Base-by-base conservation (phyloP, 2,113 vertebrate genomes). In the Oncorhynchus mykiss region DNA sequence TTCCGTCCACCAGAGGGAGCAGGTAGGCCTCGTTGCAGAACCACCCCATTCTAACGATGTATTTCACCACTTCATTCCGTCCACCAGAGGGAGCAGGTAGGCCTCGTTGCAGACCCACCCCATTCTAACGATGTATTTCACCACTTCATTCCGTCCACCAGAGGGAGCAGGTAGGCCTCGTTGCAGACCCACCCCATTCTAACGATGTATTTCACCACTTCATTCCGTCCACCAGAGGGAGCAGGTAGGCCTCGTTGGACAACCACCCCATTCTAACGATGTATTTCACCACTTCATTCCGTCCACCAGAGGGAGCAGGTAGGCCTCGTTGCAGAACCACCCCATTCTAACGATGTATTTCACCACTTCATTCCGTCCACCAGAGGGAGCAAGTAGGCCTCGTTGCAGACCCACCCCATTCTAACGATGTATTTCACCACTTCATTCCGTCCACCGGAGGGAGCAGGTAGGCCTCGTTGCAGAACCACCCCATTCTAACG, bases 241-340 rank as follows among this genome's bases (percentile, higher is more conserved):
- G 67, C 76, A 91, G 70, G 60, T 89, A 85, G 34, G 69, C 78
- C 12, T 82, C 76, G 20, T 73, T 73, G 22, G 84, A 82, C 24
- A 84, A 84, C 2, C 34, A 87, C 81, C 16, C 1, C 29, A 5
- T 5, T 31, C 5, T 31, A 5, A 5, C 0, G 5, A 31, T 31
- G 1, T 31, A 31, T 31, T 31, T 31, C 29, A 31, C 29, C 5
- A 1, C 29, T 5, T 31, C 5, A 31, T 31, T 31, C 29, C 0
- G 29, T 91, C 84, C 79, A 89, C 79, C 2, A 92, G 62, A 0
- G 85, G 74, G 77, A 90, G 67, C 76, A 91, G 70, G 60, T 89
- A 85, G 34, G 69, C 78, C 12, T 82, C 76, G 20, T 73, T 73
- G 22, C 82, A 82, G n/a, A 84, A 84, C 2, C 34, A 87, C 81